Percentiles rank a stretch among this genome's conserved stretches.
Conservation (phyloP, 2,797 vertebrate genomes). For the Leuciscus waleckii region DNA sequence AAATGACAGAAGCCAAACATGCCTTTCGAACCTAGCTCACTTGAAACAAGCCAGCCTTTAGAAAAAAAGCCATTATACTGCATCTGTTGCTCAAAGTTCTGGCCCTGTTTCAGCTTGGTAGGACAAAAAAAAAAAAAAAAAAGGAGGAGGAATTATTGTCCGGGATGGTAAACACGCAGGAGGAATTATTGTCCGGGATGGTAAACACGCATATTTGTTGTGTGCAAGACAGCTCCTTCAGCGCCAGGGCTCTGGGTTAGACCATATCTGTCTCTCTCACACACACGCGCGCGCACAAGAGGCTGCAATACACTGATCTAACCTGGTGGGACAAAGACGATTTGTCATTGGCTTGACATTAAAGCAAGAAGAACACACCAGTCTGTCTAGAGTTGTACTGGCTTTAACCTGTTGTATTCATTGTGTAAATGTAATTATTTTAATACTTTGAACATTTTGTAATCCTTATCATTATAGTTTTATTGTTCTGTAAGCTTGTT, state of each 20-base stretch:
- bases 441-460: neutral
- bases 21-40: neutral
- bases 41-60: constrained; percentile 19
- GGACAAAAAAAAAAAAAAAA: neutral
- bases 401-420: neutral
- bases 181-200: constrained; percentile 8
- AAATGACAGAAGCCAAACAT: constrained; percentile 26
- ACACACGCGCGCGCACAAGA: neutral
- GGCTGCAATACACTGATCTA: constrained; percentile 4
- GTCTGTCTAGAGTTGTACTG: neutral
- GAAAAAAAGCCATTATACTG: neutral
- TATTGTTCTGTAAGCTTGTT: neutral
- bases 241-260: neutral
- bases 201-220: constrained; percentile 40
- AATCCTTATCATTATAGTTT: neutral
- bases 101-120: constrained; percentile 11
- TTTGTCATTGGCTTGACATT: constrained; percentile 41
- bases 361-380: neutral
- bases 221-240: constrained; percentile 1
- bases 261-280: constrained; percentile 17
- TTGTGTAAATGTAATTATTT: neutral
- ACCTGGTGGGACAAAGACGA: constrained; percentile 17
- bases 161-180: constrained; percentile 28
- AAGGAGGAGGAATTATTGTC: constrained; percentile 3
- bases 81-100: constrained; percentile 8